phyloP scores from a whole-genome alignment of 2,113 vertebrate genomes.

The Apeltes quadracus region DNA sequence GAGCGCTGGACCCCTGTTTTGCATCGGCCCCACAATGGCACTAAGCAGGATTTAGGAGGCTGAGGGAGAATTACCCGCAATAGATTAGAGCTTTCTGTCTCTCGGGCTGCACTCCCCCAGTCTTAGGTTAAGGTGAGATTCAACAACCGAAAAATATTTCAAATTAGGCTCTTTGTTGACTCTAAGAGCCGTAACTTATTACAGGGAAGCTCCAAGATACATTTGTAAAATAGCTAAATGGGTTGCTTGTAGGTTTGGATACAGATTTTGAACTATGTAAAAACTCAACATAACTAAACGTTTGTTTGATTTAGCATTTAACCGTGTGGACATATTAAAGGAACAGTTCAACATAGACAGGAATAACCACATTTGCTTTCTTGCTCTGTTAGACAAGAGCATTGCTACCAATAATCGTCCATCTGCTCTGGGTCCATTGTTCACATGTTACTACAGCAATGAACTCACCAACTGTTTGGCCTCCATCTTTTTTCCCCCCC shows the following conservation, averaged over 20 bases:
- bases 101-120: conserved; percentile 45
- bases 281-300: background rate
- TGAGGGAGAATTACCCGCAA: conserved; percentile 73
- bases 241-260: background rate
- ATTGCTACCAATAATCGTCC: no score
- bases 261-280: background rate
- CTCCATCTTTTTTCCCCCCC: background rate
- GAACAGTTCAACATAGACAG: background rate
- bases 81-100: conserved; percentile 74
- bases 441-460: background rate
- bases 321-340: background rate
- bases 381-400: no score
- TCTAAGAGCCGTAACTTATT: conserved; percentile 10
- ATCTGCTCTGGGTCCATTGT: background rate
- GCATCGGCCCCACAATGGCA: conserved; percentile 72
- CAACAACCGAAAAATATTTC: conserved; percentile 60
- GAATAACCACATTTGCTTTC: no score
- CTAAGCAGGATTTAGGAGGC: conserved; percentile 78
- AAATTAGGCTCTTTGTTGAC: conserved; percentile 2
- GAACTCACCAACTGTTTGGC: conserved; percentile 2
- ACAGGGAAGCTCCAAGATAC: background rate
- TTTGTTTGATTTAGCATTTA: background rate
- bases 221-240: background rate
- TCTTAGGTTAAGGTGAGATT: conserved; percentile 66
- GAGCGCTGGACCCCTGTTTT: conserved; percentile 65